Conservation (phyloP, 2,113 vertebrate species). For the Lichenostomus cassidix region DNA sequence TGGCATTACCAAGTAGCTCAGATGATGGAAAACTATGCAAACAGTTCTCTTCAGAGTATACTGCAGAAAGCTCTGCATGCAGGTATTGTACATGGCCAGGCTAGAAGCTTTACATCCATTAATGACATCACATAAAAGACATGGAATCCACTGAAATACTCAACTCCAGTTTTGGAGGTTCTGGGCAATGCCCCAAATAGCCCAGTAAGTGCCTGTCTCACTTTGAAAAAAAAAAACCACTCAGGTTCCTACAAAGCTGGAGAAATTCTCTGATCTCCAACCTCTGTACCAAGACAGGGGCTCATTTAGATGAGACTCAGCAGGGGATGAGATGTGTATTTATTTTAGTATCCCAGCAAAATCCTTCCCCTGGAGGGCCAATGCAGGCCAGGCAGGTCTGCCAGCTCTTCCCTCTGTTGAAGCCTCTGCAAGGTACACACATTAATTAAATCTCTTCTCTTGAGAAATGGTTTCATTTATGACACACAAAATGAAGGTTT, state of each 20-base stretch:
- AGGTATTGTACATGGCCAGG: not conserved
- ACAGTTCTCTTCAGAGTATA: rapidly evolving
- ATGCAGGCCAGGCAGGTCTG: not conserved
- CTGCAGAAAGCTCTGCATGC: not conserved
- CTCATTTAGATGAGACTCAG: not conserved
- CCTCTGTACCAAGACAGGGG: not conserved
- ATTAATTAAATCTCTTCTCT: not conserved
- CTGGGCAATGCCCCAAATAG: not conserved
- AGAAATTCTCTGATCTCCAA: not conserved
- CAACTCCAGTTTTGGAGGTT: not conserved
- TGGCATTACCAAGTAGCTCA: not conserved
- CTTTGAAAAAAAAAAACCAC: not conserved
- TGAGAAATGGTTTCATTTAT: not conserved
- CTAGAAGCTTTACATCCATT: not conserved
- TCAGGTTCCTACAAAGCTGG: not conserved
- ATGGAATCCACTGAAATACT: not conserved
- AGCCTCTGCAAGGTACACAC: not conserved
- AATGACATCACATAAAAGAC: not conserved
- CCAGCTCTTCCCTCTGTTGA: not conserved
- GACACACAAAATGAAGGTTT: not conserved
- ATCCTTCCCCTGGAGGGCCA: not conserved
- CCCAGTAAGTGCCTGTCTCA: not conserved
- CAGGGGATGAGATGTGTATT: rapidly evolving
- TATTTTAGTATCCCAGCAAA: not conserved
- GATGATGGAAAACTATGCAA: not conserved